These are phyloP conservation scores for Eupithecia insigniata DNA, from an alignment of 2,888 invertebrate species.

Conservation along the genomic window DNA sequence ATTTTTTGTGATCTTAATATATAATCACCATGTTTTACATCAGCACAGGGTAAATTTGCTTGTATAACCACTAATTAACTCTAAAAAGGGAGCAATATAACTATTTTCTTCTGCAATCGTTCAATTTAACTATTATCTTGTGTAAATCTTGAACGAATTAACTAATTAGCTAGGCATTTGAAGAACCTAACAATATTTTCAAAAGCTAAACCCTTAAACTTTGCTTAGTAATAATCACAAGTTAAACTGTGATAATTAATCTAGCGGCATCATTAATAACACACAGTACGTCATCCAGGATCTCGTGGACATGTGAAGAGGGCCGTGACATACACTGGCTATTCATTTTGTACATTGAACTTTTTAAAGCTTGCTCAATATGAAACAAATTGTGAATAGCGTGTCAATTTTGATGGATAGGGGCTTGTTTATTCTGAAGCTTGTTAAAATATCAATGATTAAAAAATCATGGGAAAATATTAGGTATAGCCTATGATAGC, in stretches of 20 bases:
- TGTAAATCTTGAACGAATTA: background rate
- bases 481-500: background rate
- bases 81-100: no score
- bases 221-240: conserved; percentile 14
- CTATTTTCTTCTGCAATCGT: no score
- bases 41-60: no score
- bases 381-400: conserved; percentile 24
- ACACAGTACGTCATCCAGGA: conserved; percentile 27
- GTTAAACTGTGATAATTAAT: conserved; percentile 31
- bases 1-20: no score
- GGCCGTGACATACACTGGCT: conserved; percentile 33
- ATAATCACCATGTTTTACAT: no score
- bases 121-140: no score
- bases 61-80: no score
- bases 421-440: conserved; percentile 7
- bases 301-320: conserved; percentile 31
- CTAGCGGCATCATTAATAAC: conserved; percentile 26
- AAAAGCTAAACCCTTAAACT: background rate
- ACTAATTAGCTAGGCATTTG: background rate
- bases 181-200: background rate
- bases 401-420: conserved; percentile 31
- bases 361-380: conserved; percentile 34
- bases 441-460: conserved; percentile 10
- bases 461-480: conserved; percentile 12
- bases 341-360: conserved; percentile 36